Evolutionary conservation across 2,113 vertebrate species (phyloP).

Genomic region (Hippocampus barbouri): DNA sequence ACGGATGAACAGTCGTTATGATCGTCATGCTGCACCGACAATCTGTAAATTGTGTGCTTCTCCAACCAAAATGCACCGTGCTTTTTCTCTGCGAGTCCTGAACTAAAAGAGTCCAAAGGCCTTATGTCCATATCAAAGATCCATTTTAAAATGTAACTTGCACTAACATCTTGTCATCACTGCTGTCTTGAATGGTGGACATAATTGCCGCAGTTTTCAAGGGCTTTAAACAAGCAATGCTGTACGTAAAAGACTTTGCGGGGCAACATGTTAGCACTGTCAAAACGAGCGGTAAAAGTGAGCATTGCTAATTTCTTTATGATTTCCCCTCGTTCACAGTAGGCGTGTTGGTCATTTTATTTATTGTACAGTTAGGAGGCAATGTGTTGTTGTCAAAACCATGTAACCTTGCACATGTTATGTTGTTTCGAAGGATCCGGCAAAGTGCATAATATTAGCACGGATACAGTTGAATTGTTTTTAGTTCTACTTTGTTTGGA

Average conservation of each 20-base stretch:
- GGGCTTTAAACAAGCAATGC: constrained; percentile 19
- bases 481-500: neutral
- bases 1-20: neutral
- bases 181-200: constrained; percentile 11
- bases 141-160: constrained; percentile 27
- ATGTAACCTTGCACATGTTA: constrained; percentile 31
- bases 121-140: constrained; percentile 75
- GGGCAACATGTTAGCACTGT: constrained; percentile 44
- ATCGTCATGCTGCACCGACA: constrained; percentile 43
- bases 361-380: constrained; percentile 49
- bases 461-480: neutral
- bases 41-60: constrained; percentile 36
- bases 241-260: neutral
- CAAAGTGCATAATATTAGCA: neutral
- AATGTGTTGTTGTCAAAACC: constrained; percentile 33
- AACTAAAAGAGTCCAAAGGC: constrained; percentile 29
- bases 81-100: constrained; percentile 18
- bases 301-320: constrained; percentile 22
- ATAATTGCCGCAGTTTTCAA: constrained; percentile 5
- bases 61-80: constrained; percentile 29
- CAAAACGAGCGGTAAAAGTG: constrained; percentile 15
- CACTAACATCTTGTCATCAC: constrained; percentile 25
- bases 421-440: neutral
- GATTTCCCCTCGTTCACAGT: constrained; percentile 31
- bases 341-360: constrained; percentile 26